Percentiles rank a stretch among this genome's conserved stretches.
phyloP scores from a whole-genome alignment of 2,113 vertebrate species.

The Lonchura striata region DNA sequence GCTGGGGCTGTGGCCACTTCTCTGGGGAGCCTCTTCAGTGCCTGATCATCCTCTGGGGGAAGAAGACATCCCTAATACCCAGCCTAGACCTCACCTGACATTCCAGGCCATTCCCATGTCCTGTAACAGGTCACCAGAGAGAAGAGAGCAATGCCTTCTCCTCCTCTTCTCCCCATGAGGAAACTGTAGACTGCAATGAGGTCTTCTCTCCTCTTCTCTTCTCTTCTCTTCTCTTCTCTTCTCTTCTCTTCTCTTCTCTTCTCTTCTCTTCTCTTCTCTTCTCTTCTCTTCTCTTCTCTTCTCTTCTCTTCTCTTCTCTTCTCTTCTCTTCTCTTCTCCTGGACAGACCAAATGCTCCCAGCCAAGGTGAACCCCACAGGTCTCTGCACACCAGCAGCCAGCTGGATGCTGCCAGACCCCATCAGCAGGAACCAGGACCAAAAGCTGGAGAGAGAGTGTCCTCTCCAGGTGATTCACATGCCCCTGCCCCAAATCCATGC shows the following conservation, averaged over 20 bases:
- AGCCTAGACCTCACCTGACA: background rate
- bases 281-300: too few species aligned
- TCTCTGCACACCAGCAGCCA: background rate
- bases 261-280: too few species aligned
- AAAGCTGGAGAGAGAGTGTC: background rate
- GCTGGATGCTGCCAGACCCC: too few species aligned
- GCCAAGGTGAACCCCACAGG: fast-evolving
- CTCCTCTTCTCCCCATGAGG: background rate
- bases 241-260: too few species aligned
- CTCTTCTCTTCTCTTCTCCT: background rate
- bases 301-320: too few species aligned
- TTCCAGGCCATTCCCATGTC: background rate
- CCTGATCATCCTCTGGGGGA: background rate
- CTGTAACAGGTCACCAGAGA: background rate
- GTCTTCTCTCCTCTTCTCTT: background rate
- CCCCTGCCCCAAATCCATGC: background rate
- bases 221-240: too few species aligned
- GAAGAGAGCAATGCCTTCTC: background rate
- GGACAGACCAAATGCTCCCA: background rate
- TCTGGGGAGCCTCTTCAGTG: background rate
- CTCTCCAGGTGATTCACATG: background rate
- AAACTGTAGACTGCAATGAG: background rate
- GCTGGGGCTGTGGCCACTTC: background rate
- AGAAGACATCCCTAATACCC: background rate
- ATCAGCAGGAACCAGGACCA: background rate